phyloP scores from a whole-genome alignment of 2,888 invertebrate species.

The Limnephilus lunatus region DNA sequence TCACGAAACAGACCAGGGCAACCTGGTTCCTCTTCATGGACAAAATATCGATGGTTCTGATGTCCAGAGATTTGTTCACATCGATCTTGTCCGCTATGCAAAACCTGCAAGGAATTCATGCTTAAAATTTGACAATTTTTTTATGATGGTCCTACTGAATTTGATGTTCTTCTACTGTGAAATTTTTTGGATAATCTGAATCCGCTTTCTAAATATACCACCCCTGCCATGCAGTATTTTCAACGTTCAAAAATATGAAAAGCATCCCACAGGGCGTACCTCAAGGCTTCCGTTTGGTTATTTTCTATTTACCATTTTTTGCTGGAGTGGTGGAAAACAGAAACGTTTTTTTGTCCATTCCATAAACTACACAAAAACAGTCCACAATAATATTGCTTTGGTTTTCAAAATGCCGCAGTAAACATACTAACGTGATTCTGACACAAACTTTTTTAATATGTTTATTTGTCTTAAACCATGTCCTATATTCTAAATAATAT shows the following conservation, averaged over 20 bases:
- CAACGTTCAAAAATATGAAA: background rate
- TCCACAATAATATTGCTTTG: background rate
- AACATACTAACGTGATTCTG: background rate
- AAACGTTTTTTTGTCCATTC: background rate
- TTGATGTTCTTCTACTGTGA: background rate
- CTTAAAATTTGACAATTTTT: background rate
- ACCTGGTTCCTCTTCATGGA: conserved; percentile 66
- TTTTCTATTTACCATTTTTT: background rate
- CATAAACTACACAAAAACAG: background rate
- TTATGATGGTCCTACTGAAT: background rate
- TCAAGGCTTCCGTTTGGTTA: background rate
- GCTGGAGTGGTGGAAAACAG: background rate
- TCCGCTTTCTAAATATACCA: background rate
- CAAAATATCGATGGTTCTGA: background rate
- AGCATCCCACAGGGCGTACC: background rate
- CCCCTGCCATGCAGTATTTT: background rate
- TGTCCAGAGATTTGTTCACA: conserved; percentile 34
- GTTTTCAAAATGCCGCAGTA: background rate
- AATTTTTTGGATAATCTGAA: background rate
- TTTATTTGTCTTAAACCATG: background rate
- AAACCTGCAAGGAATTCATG: conserved; percentile 35
- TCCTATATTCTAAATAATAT: background rate
- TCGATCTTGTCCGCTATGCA: conserved; percentile 52
- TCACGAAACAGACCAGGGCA: conserved; percentile 72
- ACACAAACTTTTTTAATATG: background rate